Percentiles rank a stretch among this genome's conserved stretches.
Evolutionary conservation across 2,113 vertebrate species (phyloP).

Genomic region (Thomomys bottae): DNA sequence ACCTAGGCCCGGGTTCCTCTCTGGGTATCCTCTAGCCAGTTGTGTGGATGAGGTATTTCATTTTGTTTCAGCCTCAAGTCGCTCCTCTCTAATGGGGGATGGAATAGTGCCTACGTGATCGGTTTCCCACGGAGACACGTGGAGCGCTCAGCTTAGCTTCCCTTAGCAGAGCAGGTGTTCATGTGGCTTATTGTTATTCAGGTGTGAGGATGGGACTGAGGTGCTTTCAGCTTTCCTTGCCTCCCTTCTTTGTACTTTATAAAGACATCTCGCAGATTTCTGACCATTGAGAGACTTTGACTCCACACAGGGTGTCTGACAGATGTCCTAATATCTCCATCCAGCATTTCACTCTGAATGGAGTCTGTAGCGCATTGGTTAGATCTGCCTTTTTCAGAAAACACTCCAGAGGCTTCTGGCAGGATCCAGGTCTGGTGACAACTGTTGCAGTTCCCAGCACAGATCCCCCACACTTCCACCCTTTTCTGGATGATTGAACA

Average conservation of each 20-base stretch:
- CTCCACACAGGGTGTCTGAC: constrained; percentile 50
- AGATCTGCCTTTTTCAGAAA: not conserved
- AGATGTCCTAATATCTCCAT: constrained; percentile 53
- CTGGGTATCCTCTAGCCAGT: not conserved
- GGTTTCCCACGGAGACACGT: not conserved
- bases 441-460: not conserved
- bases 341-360: constrained; percentile 45
- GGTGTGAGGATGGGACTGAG: not conserved
- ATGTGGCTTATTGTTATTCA: not conserved
- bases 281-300: constrained; percentile 58
- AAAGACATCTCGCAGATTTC: constrained; percentile 54
- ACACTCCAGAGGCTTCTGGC: not conserved
- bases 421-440: not conserved
- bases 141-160: rapidly evolving
- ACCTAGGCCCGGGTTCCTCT: not conserved
- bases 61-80: not conserved
- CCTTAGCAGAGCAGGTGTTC: not conserved
- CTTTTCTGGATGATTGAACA: not conserved
- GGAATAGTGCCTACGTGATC: not conserved
- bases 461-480: not conserved
- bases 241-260: not conserved
- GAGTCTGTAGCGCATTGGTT: not conserved
- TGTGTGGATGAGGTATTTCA: not conserved
- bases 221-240: not conserved
- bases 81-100: not conserved